Base-by-base conservation (phyloP, 1,140 invertebrate genomes). In the Sycophaga agraensis region DNA sequence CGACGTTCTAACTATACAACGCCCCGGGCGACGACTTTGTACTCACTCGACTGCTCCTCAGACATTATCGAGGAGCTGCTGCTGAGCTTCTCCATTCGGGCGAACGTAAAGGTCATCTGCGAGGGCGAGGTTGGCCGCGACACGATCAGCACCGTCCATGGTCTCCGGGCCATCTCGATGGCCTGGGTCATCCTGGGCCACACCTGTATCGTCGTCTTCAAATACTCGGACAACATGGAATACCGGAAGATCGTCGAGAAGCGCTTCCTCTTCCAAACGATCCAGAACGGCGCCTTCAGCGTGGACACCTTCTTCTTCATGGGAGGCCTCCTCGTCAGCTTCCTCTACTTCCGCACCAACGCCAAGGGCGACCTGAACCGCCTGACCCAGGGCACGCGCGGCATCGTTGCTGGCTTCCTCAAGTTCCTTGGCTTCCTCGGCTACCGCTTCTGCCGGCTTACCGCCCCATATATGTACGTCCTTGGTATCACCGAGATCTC, bases 221-320 rank as follows among this genome's bases (percentile, higher is more conserved):
- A 92, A 80, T 92, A 91, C 71, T 90, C 91, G 1, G 90, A 93
- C 72, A 93, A 93, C 73, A 91, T 90, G 76, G 89, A 90, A 45
- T 86, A 90, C 64, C 81, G 91, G 48, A 89, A 86, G 64, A 82
- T 91, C 22, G 85, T 91, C 12, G 90, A 93, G 73, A 88, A 89
- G 71, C 87, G 89, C 67, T 88, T 92, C 75, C 82, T 89, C 59
- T 92, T 92, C 71, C 91, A 93, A 78, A 89, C 91, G 0, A 88
- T 94, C 28, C 86, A 89, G 12, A 96, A 94, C 75, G 93, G 91
- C 0, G 87, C 91, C 0, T 93, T 93, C 75, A 93, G 92, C 63
- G 94, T 96, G 0, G 93, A 96, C 72, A 93, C 93, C 0, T 96
- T 96, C 80, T 96, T 96, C 83, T 91, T 94, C 72, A 88, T 91